Conservation (phyloP, 1,140 invertebrate genomes). For the Paraescarpia echinospica region DNA sequence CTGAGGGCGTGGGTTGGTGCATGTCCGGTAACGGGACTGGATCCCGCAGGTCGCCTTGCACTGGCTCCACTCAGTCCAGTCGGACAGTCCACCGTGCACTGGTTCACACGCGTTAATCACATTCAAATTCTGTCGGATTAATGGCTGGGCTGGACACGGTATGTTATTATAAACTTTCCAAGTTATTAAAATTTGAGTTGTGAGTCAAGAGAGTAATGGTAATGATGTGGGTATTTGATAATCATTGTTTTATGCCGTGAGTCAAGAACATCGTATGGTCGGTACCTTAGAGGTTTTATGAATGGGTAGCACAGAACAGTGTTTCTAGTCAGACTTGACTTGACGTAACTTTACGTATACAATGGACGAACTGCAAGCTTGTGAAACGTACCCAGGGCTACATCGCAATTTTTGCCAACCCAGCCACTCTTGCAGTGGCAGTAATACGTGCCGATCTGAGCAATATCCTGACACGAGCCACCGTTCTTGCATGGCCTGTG, state of each 20-base stretch:
- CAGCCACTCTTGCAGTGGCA: conserved; percentile 18
- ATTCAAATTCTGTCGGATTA: not conserved
- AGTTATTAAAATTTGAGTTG: too few species aligned
- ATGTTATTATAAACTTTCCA: not conserved
- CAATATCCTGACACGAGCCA: conserved; percentile 11
- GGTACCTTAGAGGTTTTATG: not conserved
- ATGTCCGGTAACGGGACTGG: conserved; percentile 38
- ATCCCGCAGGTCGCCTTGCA: conserved; percentile 48
- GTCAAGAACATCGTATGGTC: not conserved
- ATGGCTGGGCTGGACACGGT: not conserved
- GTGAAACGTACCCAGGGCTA: conserved; percentile 7
- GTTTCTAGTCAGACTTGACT: not conserved
- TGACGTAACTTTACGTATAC: not conserved
- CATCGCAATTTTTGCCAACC: conserved; percentile 22
- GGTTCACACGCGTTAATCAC: conserved; percentile 16
- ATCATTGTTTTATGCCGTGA: not conserved
- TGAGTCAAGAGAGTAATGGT: not conserved
- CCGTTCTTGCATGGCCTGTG: conserved; percentile 20
- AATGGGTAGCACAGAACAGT: not conserved
- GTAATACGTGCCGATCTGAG: conserved; percentile 16
- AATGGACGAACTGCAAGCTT: not conserved
- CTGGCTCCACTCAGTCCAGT: conserved; percentile 47
- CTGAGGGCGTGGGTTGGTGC: conserved; percentile 21
- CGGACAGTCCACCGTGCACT: conserved; percentile 49
- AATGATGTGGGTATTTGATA: not conserved